Conservation (phyloP, 2,113 vertebrate species). For the Ptilorrhoa leucosticta region DNA sequence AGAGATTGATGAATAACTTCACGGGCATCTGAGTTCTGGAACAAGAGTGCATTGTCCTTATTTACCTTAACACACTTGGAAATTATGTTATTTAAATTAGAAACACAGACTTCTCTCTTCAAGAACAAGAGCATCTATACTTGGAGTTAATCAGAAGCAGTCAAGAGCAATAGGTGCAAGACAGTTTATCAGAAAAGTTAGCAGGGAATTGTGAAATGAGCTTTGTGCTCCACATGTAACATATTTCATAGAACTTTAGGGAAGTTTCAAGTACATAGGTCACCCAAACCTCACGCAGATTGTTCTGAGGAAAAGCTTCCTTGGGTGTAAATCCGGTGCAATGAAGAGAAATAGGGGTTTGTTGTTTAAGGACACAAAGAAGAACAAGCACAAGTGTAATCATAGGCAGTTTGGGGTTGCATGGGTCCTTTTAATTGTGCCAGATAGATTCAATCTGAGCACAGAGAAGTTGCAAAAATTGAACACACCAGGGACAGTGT, state of each 20-base stretch:
- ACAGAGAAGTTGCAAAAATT: not conserved
- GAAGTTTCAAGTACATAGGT: not conserved
- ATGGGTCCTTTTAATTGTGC: not conserved
- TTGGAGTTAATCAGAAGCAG: conserved; percentile 42
- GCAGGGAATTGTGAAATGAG: conserved; percentile 4
- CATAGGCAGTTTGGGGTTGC: not conserved
- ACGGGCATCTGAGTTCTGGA: not conserved
- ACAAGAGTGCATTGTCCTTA: conserved; percentile 45
- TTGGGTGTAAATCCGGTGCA: not conserved
- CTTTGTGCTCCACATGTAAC: not conserved
- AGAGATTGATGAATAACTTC: conserved; percentile 62
- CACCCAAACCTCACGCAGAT: not conserved
- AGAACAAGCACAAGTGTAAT: not conserved
- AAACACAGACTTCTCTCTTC: conserved; percentile 26
- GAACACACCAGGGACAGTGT: not conserved
- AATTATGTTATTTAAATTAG: conserved; percentile 47
- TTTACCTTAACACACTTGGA: conserved; percentile 29
- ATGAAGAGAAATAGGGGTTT: not conserved
- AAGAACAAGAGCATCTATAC: not conserved
- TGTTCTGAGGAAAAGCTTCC: not conserved
- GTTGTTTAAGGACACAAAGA: not conserved
- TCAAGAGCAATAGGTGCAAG: not conserved
- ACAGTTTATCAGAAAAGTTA: not conserved
- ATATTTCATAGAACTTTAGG: not conserved
- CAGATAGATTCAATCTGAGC: not conserved